Evolutionary conservation across 1,140 invertebrate species (phyloP).

Genomic region (Drosophila littoralis): DNA sequence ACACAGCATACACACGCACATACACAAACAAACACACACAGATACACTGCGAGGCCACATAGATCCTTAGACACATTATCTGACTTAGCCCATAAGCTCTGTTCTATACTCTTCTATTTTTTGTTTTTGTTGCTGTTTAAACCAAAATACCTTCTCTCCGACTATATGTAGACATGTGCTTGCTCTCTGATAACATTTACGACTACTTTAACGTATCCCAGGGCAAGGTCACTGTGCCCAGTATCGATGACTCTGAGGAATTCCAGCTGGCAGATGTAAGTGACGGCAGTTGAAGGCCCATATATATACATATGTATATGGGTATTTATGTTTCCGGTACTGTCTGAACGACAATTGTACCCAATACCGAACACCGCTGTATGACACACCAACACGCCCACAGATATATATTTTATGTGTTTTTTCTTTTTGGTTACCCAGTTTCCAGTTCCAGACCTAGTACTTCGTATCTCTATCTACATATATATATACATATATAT

Average conservation of each 20-base stretch:
- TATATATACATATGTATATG: constrained; percentile 18
- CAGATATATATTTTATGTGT: constrained; percentile 47
- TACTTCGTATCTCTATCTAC: constrained; percentile 41
- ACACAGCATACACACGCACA: constrained; percentile 22
- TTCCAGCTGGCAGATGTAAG: constrained; percentile 92
- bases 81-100: constrained; percentile 62
- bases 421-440: constrained; percentile 65
- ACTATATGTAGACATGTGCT: constrained; percentile 89
- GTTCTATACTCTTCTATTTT: constrained; percentile 1
- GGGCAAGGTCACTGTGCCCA: constrained; percentile 98
- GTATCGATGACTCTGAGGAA: constrained; percentile 98
- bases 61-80: constrained; percentile 22
- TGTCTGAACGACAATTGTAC: constrained; percentile 55
- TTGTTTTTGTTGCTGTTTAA: constrained; percentile 58
- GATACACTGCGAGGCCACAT: not conserved
- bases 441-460: constrained; percentile 47
- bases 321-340: constrained; percentile 40
- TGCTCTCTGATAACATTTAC: constrained; percentile 93
- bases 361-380: constrained; percentile 15
- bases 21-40: constrained; percentile 29
- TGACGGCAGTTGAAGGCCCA: constrained; percentile 61
- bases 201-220: constrained; percentile 98
- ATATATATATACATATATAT: not conserved
- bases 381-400: constrained; percentile 42
- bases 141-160: constrained; percentile 74